Percentiles rank a stretch among this genome's conserved stretches.
These are phyloP conservation scores for Zaprionus tsacasi DNA, from an alignment of 1,140 invertebrate species.

Conservation along the genomic window DNA sequence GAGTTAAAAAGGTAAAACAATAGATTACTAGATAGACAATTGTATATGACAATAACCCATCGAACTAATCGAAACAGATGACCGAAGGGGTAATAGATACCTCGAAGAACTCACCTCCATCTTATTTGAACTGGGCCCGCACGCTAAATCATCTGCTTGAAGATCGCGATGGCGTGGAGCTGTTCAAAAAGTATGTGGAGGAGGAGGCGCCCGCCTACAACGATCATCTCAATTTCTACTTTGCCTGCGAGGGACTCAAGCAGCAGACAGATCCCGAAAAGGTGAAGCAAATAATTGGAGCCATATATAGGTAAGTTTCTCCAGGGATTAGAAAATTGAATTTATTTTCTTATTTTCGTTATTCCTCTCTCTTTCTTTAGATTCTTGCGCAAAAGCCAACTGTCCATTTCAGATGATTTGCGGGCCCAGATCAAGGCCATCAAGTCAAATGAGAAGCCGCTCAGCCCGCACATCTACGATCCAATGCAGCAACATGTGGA, in stretches of 20 bases:
- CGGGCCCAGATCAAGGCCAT: conserved; percentile 88
- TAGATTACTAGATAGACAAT: not conserved
- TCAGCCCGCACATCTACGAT: conserved; percentile 86
- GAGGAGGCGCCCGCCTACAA: conserved; percentile 91
- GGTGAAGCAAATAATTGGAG: conserved; percentile 91
- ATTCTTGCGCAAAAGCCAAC: conserved; percentile 92
- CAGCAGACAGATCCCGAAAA: conserved; percentile 90
- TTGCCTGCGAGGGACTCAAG: conserved; percentile 95
- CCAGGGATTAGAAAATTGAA: too few species aligned
- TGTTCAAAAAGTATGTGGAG: conserved; percentile 93
- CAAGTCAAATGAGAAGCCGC: conserved; percentile 87
- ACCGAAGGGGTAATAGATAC: conserved; percentile 84
- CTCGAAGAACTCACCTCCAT: conserved; percentile 88
- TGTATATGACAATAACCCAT: not conserved
- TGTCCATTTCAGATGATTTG: conserved; percentile 92
- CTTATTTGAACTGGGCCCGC: conserved; percentile 94
- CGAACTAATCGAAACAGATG: conserved; percentile 60
- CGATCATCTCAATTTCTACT: conserved; percentile 94
- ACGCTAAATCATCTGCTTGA: conserved; percentile 91
- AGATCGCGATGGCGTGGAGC: conserved; percentile 93
- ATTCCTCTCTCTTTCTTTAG: conserved; percentile 76
- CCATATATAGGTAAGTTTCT: conserved; percentile 89
- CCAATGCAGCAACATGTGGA: conserved; percentile 89
- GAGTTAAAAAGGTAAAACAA: conserved; percentile 78
- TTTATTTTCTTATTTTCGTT: not conserved